phyloP scores from a whole-genome alignment of 2,113 vertebrate genomes.

The Otis tarda region DNA sequence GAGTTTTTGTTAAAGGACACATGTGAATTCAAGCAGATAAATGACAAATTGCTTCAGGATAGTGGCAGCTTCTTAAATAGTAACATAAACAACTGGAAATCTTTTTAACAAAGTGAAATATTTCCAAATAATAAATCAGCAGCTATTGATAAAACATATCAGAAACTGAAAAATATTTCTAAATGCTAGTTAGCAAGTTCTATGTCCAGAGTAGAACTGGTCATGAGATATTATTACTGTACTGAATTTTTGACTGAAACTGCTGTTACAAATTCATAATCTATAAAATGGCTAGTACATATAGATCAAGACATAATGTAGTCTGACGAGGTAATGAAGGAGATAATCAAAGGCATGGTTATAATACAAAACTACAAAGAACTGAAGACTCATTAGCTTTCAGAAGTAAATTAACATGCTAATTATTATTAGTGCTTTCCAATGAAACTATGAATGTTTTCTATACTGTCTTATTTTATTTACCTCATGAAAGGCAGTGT shows the following conservation, averaged over 20 bases:
- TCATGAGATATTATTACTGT: neutral
- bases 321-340: neutral
- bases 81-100: neutral
- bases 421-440: neutral
- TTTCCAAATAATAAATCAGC: neutral
- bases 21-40: neutral
- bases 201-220: neutral
- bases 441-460: neutral
- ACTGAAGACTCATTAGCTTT: neutral
- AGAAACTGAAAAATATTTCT: neutral
- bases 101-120: neutral
- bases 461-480: neutral
- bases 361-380: conserved; percentile 4
- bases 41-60: neutral
- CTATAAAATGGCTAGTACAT: neutral
- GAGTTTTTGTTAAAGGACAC: neutral
- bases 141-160: neutral
- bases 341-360: neutral
- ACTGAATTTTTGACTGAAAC: neutral
- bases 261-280: neutral
- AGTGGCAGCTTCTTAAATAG: neutral
- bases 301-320: neutral
- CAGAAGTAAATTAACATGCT: neutral
- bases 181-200: neutral
- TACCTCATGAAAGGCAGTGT: neutral